Conservation (phyloP, 2,797 vertebrate genomes). For the Nasua narica region DNA sequence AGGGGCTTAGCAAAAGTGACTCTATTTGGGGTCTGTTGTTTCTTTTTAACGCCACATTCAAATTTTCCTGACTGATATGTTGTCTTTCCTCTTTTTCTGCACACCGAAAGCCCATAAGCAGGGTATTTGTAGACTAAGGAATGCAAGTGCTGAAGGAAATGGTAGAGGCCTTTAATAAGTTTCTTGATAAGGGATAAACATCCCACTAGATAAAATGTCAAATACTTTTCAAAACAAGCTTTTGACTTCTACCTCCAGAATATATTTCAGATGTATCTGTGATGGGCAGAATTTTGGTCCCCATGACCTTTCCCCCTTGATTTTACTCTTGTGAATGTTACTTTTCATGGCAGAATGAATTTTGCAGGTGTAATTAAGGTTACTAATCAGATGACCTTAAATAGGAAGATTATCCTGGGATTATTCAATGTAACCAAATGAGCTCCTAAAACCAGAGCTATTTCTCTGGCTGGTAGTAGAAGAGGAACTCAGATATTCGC, state of each 20-base stretch:
- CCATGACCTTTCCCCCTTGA: background rate
- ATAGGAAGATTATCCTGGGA: background rate
- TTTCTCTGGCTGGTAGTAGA: background rate
- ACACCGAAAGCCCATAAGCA: background rate
- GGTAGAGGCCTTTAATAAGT: background rate
- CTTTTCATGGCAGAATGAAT: background rate
- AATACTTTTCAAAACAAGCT: constrained; percentile 1
- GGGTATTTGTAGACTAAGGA: background rate
- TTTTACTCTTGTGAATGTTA: background rate
- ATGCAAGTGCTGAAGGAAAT: background rate
- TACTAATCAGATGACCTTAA: background rate
- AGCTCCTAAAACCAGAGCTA: background rate
- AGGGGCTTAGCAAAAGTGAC: background rate
- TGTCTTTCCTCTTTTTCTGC: background rate
- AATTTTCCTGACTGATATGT: background rate
- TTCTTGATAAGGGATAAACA: background rate
- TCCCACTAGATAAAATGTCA: background rate
- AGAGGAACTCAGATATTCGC: background rate
- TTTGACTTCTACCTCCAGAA: background rate
- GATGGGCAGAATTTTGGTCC: background rate
- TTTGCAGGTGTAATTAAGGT: constrained; percentile 16
- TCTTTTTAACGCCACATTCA: background rate
- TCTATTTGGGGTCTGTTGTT: background rate
- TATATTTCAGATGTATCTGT: background rate
- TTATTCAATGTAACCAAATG: background rate